These are phyloP conservation scores for Adelges cooleyi DNA, from an alignment of 1,140 invertebrate species.

Conservation along the genomic window DNA sequence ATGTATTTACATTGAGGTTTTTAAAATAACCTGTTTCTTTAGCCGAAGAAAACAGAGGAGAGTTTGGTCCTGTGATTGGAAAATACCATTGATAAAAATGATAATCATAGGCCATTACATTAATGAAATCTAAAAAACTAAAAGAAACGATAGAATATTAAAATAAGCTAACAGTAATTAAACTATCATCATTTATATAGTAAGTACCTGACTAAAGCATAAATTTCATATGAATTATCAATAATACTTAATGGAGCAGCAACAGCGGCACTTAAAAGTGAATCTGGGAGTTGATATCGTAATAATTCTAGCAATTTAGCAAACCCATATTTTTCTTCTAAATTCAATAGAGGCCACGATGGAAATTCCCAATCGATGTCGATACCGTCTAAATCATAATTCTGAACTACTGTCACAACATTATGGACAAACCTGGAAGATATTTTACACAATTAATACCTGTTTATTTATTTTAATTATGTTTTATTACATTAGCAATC, in stretches of 20 bases:
- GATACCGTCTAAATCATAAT: conserved; percentile 61
- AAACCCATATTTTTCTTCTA: conserved; percentile 50
- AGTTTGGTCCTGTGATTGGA: conserved; percentile 71
- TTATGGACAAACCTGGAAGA: conserved; percentile 53
- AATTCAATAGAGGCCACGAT: conserved; percentile 40
- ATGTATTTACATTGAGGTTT: conserved; percentile 71
- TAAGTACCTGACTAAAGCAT: conserved; percentile 56
- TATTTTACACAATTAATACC: neutral
- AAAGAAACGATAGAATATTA: conserved; percentile 32
- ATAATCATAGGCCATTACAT: conserved; percentile 83
- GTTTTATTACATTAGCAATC: conserved; percentile 36
- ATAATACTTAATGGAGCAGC: conserved; percentile 61
- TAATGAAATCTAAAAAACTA: conserved; percentile 68
- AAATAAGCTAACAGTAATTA: too few species aligned
- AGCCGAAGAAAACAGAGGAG: conserved; percentile 54
- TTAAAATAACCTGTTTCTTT: conserved; percentile 52
- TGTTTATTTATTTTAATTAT: too few species aligned
- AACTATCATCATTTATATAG: neutral
- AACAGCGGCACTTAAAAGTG: conserved; percentile 51
- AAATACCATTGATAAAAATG: conserved; percentile 63
- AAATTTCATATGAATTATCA: conserved; percentile 61
- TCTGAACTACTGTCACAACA: conserved; percentile 47
- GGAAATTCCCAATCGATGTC: conserved; percentile 87
- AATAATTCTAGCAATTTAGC: conserved; percentile 58
- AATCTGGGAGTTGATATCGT: conserved; percentile 39